Base-by-base conservation (phyloP, 2,797 vertebrate species). In the Sebastes matsubarae region DNA sequence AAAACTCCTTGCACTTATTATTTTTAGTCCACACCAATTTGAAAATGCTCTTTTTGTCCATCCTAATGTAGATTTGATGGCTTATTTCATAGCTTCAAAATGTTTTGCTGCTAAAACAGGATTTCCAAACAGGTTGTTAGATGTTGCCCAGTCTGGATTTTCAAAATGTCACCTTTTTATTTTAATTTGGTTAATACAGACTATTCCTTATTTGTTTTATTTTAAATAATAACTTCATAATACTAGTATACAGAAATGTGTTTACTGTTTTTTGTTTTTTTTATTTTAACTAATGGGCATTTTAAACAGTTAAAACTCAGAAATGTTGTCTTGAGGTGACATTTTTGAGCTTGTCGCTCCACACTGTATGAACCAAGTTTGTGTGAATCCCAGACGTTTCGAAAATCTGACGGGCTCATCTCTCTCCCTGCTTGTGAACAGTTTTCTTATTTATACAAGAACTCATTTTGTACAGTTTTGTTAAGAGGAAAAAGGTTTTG, bases 361-460 rank as follows among this genome's bases (percentile, higher is more conserved):
- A 68, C 66, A 79, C 74, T 89, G 77, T 85, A 71, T 74, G 16
- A 86, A 85, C 58, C 46, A 74, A 60, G 54, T 85, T 78, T 64
- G 16, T 76, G 86, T 85, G 79, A 90, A 77, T 81, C 67, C 8
- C 50, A 24, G 75, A 73, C 38, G n/a, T 87, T 88, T 77, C 90
- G 90, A 93, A 92, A 88, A 93, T 77, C 54, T 67, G 54, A 38
- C 3, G 66, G 89, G 84, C 85, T 85, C 78, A 46, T 93, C 90
- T 90, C 77, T 75, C 87, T 75, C 66, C 87, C 92, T 93, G 94
- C 92, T 94, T 94, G 93, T 88, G 88, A 95, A 95, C 87, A 88
- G 87, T 91, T 93, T 95, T 89, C 94, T 96, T 96, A 96, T 97
- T 97, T 97, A 97, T 96, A 96, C 94, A 95, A 94, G 72, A 93